These are phyloP conservation scores for Pelochelys cantorii DNA, from an alignment of 2,797 vertebrate species.

Conservation along the genomic window DNA sequence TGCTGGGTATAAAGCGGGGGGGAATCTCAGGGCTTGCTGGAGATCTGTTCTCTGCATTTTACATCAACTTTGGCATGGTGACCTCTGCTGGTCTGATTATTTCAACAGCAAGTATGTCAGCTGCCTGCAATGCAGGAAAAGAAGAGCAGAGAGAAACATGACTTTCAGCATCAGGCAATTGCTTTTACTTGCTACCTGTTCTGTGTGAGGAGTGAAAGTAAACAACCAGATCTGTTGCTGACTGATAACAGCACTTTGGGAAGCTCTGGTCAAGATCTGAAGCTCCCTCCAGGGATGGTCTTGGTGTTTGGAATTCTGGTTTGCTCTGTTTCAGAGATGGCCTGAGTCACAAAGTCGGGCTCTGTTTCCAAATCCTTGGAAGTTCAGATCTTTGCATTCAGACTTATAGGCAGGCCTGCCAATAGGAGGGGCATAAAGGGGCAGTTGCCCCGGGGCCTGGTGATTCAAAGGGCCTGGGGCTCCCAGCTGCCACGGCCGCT, in stretches of 20 bases:
- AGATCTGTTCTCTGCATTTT: background rate
- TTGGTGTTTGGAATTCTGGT: background rate
- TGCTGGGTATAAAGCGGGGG: background rate
- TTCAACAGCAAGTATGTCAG: background rate
- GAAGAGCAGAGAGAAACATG: background rate
- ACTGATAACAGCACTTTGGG: background rate
- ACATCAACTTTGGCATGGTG: slow-evolving; percentile 15
- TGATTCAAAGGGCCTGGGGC: too few species aligned
- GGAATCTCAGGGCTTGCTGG: background rate
- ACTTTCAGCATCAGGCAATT: background rate
- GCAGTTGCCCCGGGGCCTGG: too few species aligned
- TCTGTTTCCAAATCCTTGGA: background rate
- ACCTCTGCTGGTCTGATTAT: slow-evolving; percentile 55
- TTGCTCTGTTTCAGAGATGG: background rate
- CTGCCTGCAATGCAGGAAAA: background rate
- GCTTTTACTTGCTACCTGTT: background rate
- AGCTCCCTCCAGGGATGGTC: background rate
- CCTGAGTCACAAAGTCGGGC: background rate
- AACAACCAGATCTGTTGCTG: background rate
- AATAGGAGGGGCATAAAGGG: too few species aligned
- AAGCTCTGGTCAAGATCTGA: background rate
- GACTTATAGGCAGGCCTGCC: background rate
- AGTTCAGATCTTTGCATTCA: background rate
- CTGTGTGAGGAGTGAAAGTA: background rate
- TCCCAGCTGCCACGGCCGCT: too few species aligned